phyloP scores from a whole-genome alignment of 2,888 invertebrate genomes.

The Copidosoma aretas region DNA sequence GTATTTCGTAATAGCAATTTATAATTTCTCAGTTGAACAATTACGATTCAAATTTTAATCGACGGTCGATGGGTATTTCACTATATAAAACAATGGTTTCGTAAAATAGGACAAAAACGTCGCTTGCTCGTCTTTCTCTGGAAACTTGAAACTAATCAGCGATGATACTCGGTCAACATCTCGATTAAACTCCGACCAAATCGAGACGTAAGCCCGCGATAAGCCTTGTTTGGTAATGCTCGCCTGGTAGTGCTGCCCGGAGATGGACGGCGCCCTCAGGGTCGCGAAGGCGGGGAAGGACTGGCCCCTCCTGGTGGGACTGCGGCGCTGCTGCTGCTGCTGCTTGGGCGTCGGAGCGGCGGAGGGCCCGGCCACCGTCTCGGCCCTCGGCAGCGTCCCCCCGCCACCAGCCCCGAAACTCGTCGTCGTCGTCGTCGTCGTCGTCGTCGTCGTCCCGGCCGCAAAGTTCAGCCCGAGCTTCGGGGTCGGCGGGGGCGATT shows the following conservation, averaged over 20 bases:
- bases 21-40: too few relatives aligned
- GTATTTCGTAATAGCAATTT: too few relatives aligned
- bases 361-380: background rate
- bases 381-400: background rate
- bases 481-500: constrained; percentile 56
- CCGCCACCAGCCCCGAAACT: constrained; percentile 29
- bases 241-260: constrained; percentile 32
- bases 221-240: too few relatives aligned
- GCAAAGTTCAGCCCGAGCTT: constrained; percentile 51
- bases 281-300: constrained; percentile 61
- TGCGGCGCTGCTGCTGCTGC: constrained; percentile 51
- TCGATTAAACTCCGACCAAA: too few relatives aligned
- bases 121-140: too few relatives aligned
- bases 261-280: constrained; percentile 48
- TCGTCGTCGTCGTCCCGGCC: constrained; percentile 52
- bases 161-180: too few relatives aligned
- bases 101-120: too few relatives aligned
- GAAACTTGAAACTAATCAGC: too few relatives aligned
- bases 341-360: constrained; percentile 43
- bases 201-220: too few relatives aligned
- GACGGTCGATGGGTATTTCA: too few relatives aligned
- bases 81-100: too few relatives aligned
- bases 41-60: too few relatives aligned
- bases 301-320: constrained; percentile 59
- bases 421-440: constrained; percentile 53